Evolutionary conservation across 2,888 invertebrate species (phyloP), one percentile per base, ranked within the genome.

Genomic region (Psococerastis gibbosa): DNA sequence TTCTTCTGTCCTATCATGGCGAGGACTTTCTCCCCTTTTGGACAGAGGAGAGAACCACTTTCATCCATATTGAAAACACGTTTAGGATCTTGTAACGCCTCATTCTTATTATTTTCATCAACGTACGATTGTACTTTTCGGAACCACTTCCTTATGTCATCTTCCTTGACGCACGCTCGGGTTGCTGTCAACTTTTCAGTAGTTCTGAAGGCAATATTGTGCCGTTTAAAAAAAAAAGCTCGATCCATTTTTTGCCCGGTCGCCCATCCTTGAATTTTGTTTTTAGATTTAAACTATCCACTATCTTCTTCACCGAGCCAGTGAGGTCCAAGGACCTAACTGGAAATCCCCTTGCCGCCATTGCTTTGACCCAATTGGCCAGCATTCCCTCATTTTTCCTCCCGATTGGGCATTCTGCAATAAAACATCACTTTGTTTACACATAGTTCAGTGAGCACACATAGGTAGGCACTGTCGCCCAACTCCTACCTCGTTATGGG

Each of bases 31-130:
- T 33, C 45, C 15, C 23, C 41, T 20, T 34, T 47, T 3, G 47
- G 46, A 43, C 31, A 34, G 11, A 46, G 22, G 32, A 22, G 16
- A 20, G 32, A 47, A 17, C 27, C 46, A n/a, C 46, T 18, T 32
- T 47, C 46, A 27, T 47, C 43, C 15, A 45, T 42, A 34, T 47
- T 47, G 38, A 47, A 47, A 35, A 42, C 15, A n/a, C 43, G 35
- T 13, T 38, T 42, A 11, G 43, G 38, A 42, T 42, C 43, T n/a
- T 42, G 9, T n/a, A 42, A 16, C 9, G 17, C 16, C 9, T 42
- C 35, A 8, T n/a, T 9, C 6, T 8, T 11, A 13, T 38, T 17
- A 9, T 42, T 9, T 34, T 34, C 13, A 41, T 34, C 15, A 5
- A 42, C n/a, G 35, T 13, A 42, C 9, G 11, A 8, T 8, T 13